Percentiles rank a stretch among this genome's conserved stretches.
Evolutionary conservation across 2,888 invertebrate genomes (phyloP).

Genomic region (Eilema depressum): DNA sequence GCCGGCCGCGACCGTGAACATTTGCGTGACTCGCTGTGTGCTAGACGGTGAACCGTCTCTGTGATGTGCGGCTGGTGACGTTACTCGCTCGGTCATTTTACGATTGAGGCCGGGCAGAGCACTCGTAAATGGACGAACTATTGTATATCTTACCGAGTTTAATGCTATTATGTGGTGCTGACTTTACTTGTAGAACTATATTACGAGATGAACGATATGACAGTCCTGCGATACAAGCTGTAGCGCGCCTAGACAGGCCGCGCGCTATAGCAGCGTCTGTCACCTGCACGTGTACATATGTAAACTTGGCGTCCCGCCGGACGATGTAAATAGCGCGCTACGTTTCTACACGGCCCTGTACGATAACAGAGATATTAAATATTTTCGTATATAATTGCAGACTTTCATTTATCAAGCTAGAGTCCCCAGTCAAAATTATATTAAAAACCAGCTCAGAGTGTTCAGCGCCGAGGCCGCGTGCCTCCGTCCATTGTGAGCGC

Average conservation of each 20-base stretch:
- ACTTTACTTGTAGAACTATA: not conserved
- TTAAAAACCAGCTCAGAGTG: not conserved
- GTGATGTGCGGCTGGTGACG: not conserved
- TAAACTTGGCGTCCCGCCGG: not conserved
- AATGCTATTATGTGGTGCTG: conserved; percentile 21
- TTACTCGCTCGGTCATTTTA: not conserved
- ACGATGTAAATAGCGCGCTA: not conserved
- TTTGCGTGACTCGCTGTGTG: not conserved
- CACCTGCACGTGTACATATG: not conserved
- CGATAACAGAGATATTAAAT: conserved; percentile 35
- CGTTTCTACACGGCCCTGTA: conserved; percentile 14
- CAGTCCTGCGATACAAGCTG: too few species aligned
- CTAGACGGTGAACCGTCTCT: not conserved
- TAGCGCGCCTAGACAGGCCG: too few species aligned
- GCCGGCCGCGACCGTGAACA: not conserved
- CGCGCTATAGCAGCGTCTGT: not conserved
- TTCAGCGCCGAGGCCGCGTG: not conserved
- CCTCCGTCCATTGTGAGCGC: too few species aligned
- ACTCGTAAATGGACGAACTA: not conserved
- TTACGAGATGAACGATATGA: not conserved
- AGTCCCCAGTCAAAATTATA: not conserved
- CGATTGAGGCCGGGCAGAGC: not conserved
- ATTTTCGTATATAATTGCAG: conserved; percentile 31
- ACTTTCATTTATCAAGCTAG: not conserved
- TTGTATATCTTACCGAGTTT: not conserved